These are phyloP conservation scores for Somateria mollissima DNA, from an alignment of 2,797 vertebrate species.

Conservation along the genomic window DNA sequence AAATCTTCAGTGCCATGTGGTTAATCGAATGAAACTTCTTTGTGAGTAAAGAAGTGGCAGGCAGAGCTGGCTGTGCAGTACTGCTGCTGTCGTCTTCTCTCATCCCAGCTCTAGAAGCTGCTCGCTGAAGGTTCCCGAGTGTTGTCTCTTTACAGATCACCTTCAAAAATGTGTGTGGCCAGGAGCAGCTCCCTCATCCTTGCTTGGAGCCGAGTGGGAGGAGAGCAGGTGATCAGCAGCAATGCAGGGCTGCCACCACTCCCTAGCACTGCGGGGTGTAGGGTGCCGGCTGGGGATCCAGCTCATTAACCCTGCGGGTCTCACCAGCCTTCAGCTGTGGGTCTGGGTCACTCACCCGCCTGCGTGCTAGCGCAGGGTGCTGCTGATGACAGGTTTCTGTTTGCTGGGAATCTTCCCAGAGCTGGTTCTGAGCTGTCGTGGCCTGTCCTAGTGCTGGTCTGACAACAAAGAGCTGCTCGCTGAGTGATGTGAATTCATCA, in stretches of 20 bases:
- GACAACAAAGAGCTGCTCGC: neutral
- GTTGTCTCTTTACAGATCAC: neutral
- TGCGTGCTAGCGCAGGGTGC: neutral
- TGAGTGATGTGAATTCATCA: neutral
- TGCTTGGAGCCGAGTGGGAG: neutral
- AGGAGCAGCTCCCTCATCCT: neutral
- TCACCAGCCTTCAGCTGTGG: neutral
- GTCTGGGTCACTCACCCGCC: neutral
- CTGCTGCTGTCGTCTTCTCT: rapidly evolving
- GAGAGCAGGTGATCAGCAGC: neutral
- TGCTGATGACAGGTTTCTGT: neutral
- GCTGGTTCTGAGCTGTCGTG: neutral
- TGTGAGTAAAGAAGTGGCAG: neutral
- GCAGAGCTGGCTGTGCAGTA: neutral
- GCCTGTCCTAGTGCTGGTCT: neutral
- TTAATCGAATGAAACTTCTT: neutral
- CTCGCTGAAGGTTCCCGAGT: neutral
- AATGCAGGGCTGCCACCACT: neutral
- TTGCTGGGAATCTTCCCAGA: neutral
- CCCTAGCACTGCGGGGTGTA: rapidly evolving
- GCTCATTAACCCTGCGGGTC: neutral
- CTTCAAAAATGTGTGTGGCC: rapidly evolving
- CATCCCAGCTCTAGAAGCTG: neutral
- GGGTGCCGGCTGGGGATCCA: neutral
- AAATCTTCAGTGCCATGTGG: neutral